These are phyloP conservation scores for Spheniscus mendiculus DNA, from an alignment of 2,113 vertebrate species.

Conservation along the genomic window DNA sequence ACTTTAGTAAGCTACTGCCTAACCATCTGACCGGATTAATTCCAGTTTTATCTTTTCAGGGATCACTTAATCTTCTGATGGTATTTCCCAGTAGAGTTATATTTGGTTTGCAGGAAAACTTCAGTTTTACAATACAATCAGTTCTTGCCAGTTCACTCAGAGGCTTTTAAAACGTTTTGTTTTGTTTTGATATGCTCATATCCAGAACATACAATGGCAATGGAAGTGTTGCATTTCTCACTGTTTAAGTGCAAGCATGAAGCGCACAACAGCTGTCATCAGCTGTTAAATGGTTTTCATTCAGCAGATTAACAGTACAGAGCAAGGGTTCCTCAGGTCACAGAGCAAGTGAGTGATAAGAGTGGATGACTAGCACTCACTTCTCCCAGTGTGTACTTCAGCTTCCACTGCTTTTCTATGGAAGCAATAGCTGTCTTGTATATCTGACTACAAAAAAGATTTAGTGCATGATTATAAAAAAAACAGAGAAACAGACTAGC, in stretches of 20 bases:
- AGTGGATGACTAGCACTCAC: not conserved
- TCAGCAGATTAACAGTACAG: conserved; percentile 23
- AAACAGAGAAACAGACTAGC: not conserved
- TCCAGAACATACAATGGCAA: not conserved
- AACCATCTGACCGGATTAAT: not conserved
- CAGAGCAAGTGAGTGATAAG: not conserved
- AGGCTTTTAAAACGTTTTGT: not conserved
- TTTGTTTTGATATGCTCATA: not conserved
- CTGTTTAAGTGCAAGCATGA: not conserved
- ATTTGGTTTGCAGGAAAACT: not conserved
- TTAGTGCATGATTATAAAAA: not conserved
- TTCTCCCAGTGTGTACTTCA: not conserved
- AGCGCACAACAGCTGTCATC: not conserved
- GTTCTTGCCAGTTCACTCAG: not conserved
- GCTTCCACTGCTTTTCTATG: not conserved
- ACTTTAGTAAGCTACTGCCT: not conserved
- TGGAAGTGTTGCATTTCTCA: not conserved
- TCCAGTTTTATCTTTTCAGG: not conserved
- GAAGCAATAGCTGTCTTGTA: not conserved
- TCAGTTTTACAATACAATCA: not conserved
- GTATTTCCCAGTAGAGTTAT: not conserved
- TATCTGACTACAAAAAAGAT: not conserved
- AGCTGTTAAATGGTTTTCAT: not conserved
- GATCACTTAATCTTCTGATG: not conserved
- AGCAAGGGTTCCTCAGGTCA: not conserved